Base-by-base conservation (phyloP, 2,113 vertebrate genomes). In the Bubo blakistoni region DNA sequence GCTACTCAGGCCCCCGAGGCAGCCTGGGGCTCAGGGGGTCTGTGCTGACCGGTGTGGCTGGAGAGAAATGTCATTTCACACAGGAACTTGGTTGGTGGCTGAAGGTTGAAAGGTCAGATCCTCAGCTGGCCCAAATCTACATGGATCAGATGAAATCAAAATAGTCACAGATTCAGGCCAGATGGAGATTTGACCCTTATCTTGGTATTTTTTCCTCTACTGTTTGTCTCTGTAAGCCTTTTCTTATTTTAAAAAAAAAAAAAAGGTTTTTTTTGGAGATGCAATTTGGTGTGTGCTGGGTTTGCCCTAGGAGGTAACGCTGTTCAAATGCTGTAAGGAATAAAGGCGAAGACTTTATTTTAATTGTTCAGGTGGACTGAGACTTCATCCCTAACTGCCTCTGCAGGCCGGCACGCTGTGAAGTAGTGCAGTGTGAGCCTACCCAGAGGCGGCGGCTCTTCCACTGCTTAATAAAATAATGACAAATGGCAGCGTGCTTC, bases 381-480 rank as follows among this genome's bases (percentile, higher is more conserved):
- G 42, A 14, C 32, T 34, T 32, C 38, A 15, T 30, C 66, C 58
- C 29, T 4, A 21, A 8, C 11, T 4, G 42, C 29, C 44, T 52
- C 44, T 38, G 44, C 25, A 11, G 32, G 6, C n/a, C 1, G 2
- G 58, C 57, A 8, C 2, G 4, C 72, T 15, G 73, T 3, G 32
- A 51, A 20, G 14, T 1, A 20, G 44, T 14, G 1, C 0, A 5
- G 34, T 3, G 9, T 14, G 52, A 47, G 46, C 46, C 46, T 47
- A 17, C 46, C 46, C 46, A 17, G 1, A 0, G 5, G 29, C 5
- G 7, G 13, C 34, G 71, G 52, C 25, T 47, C 46, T 54, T 29
- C 66, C 73, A 6, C 44, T 1, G 2, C 51, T 29, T 10, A 4
- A 27, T 20, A 10, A 20, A 42, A 8, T 2, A 0, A 4, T 15